Percentiles rank a stretch among this genome's conserved stretches.
Evolutionary conservation across 2,888 invertebrate genomes (phyloP).

Genomic region (Harpalus rubripes): DNA sequence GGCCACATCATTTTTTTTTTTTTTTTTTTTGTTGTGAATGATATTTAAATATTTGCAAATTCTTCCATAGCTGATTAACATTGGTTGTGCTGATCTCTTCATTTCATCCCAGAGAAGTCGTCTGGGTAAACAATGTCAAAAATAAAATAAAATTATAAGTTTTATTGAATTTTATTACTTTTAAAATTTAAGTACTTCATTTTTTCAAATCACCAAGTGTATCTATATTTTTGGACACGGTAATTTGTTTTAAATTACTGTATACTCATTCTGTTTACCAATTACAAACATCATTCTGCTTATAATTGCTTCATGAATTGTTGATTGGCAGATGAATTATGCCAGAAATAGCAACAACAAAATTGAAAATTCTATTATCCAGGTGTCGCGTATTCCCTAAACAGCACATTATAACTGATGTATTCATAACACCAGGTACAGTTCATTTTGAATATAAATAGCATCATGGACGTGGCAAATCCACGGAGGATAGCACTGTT

Average conservation of each 20-base stretch:
- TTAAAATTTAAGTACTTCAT: no score
- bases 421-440: conserved; percentile 31
- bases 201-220: no score
- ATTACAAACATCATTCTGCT: neutral
- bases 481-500: neutral
- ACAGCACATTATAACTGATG: conserved; percentile 1
- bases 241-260: neutral
- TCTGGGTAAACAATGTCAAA: no score
- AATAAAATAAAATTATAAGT: no score
- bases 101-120: no score
- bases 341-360: neutral
- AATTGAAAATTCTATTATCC: conserved; percentile 43
- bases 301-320: neutral
- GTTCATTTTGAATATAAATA: conserved; percentile 1
- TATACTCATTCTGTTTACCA: neutral
- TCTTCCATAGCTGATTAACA: no score
- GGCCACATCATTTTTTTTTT: no score
- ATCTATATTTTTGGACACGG: no score
- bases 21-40: no score
- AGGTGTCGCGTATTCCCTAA: conserved; percentile 3
- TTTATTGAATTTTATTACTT: no score
- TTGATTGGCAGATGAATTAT: neutral
- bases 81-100: no score
- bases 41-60: no score
- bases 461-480: neutral